A percentile compares a stretch with the other conserved stretches of the same genome.
These are phyloP conservation scores for Mactromeris polynyma DNA, from an alignment of 2,888 invertebrate species.

Conservation along the genomic window DNA sequence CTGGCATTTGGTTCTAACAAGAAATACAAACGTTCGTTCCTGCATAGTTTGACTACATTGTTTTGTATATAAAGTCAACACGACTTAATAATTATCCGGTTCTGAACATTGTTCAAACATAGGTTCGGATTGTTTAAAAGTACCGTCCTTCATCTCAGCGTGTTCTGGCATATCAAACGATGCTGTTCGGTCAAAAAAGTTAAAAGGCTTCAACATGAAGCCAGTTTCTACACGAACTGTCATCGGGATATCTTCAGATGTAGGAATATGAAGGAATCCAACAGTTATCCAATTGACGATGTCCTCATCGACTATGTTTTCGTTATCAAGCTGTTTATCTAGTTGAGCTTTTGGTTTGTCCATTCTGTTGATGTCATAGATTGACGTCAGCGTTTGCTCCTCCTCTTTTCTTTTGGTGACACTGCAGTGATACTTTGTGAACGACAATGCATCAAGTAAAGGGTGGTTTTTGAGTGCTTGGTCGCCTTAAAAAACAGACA, in stretches of 20 bases:
- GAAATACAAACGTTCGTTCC: too few relatives aligned
- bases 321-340: conserved; percentile 67
- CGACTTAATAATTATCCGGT: conserved; percentile 24
- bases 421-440: conserved; percentile 75
- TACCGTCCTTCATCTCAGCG: conserved; percentile 53
- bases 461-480: conserved; percentile 58
- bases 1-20: too few relatives aligned
- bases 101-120: conserved; percentile 57
- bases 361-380: conserved; percentile 67
- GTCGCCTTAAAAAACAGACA: conserved; percentile 3
- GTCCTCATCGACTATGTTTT: conserved; percentile 73
- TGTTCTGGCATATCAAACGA: conserved; percentile 75
- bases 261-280: conserved; percentile 77
- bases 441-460: conserved; percentile 68
- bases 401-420: conserved; percentile 75
- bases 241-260: conserved; percentile 77
- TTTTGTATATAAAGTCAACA: background rate
- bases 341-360: conserved; percentile 63
- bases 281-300: conserved; percentile 75
- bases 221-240: conserved; percentile 73
- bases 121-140: conserved; percentile 57
- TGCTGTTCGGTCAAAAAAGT: conserved; percentile 76
- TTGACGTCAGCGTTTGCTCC: conserved; percentile 68
- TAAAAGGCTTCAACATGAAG: conserved; percentile 73
- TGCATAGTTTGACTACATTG: too few relatives aligned